phyloP scores from a whole-genome alignment of 2,113 vertebrate species.

The Eclectus roratus region DNA sequence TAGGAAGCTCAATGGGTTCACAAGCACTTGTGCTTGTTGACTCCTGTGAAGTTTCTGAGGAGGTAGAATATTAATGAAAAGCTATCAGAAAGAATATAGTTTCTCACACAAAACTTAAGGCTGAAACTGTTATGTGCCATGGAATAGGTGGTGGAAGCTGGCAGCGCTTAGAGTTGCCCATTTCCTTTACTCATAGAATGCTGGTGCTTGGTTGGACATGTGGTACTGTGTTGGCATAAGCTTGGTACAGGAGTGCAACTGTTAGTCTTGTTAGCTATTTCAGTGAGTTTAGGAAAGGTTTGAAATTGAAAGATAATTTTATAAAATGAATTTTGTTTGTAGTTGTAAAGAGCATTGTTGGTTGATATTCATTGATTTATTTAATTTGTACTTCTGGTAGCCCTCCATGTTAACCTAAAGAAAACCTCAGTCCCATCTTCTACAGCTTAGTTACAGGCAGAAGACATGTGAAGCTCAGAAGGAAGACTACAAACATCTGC shows the following conservation, averaged over 20 bases:
- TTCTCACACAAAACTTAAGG: background rate
- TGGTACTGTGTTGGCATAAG: background rate
- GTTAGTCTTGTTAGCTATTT: background rate
- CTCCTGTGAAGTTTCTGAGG: background rate
- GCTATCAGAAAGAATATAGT: background rate
- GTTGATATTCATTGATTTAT: background rate
- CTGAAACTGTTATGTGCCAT: background rate
- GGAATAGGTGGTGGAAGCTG: background rate
- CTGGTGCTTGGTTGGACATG: background rate
- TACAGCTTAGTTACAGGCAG: background rate
- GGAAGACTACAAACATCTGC: background rate
- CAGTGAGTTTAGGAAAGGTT: background rate
- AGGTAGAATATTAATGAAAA: background rate
- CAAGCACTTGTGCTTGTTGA: background rate
- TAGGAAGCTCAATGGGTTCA: background rate
- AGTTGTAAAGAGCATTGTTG: background rate
- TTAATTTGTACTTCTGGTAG: background rate
- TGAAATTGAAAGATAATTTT: background rate
- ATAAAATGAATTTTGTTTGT: background rate
- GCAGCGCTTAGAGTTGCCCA: background rate
- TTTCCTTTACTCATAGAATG: background rate
- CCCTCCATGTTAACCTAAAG: background rate
- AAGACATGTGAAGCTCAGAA: background rate
- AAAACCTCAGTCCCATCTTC: background rate
- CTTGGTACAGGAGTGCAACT: background rate